Evolutionary conservation across 2,888 invertebrate species (phyloP).

Genomic region (Epistrophe grossulariae): DNA sequence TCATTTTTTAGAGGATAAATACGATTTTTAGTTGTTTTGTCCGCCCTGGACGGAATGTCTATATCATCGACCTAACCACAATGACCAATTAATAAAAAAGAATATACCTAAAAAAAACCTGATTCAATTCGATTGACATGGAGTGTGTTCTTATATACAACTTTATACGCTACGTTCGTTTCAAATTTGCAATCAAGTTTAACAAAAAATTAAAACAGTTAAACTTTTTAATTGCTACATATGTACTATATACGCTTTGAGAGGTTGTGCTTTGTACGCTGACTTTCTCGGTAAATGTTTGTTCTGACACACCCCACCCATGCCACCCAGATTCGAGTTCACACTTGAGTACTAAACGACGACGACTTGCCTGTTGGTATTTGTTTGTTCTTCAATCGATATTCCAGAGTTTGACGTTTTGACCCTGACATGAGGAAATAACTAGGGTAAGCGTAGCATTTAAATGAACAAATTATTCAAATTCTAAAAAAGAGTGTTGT

Average conservation of each 20-base stretch:
- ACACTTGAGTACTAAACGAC: conserved; percentile 15
- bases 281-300: conserved; percentile 14
- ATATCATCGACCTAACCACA: too few species aligned
- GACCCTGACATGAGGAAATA: conserved; percentile 19
- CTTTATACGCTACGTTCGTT: not conserved
- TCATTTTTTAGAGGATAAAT: too few species aligned
- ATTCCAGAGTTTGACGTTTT: conserved; percentile 5
- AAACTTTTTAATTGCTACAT: conserved; percentile 60
- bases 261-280: not conserved
- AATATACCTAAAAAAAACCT: too few species aligned
- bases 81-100: too few species aligned
- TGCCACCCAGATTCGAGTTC: not conserved
- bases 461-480: conserved; percentile 20
- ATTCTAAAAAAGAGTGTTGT: not conserved
- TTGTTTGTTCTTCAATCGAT: conserved; percentile 20
- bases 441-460: conserved; percentile 3
- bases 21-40: too few species aligned
- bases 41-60: too few species aligned
- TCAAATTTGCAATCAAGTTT: conserved; percentile 38
- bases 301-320: conserved; percentile 5
- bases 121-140: not conserved
- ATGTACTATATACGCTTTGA: not conserved
- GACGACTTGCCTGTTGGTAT: not conserved
- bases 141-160: not conserved
- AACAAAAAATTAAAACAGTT: conserved; percentile 44